phyloP scores from a whole-genome alignment of 92 coral and sea anemone species.

The Porites evermanni region DNA sequence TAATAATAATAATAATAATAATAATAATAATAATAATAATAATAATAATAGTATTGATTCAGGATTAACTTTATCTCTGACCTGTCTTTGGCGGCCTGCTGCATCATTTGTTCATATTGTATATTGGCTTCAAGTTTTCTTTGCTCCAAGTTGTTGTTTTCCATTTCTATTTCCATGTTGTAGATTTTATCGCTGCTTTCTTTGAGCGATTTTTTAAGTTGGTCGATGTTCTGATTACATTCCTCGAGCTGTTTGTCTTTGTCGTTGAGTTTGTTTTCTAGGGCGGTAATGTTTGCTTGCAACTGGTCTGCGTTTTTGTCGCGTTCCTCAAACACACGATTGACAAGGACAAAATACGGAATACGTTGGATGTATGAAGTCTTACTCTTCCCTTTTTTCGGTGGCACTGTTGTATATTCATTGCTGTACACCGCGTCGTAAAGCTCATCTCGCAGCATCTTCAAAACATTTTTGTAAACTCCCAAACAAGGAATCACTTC shows the following conservation, averaged over 20 bases:
- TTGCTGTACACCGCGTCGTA: slow-evolving; percentile 94
- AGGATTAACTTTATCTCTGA: neutral
- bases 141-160: slow-evolving; percentile 70
- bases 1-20: no score
- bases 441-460: slow-evolving; percentile 87
- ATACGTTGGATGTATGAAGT: slow-evolving; percentile 83
- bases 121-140: slow-evolving; percentile 66
- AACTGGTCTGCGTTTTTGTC: slow-evolving; percentile 81
- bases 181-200: slow-evolving; percentile 77
- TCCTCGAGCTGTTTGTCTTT: slow-evolving; percentile 58
- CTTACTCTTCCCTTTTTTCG: slow-evolving; percentile 65
- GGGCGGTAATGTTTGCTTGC: slow-evolving; percentile 62
- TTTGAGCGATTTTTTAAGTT: slow-evolving; percentile 64
- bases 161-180: slow-evolving; percentile 74
- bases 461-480: slow-evolving; percentile 85
- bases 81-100: slow-evolving; percentile 66
- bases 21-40: no score
- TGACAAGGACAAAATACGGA: slow-evolving; percentile 89
- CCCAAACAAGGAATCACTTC: slow-evolving; percentile 88
- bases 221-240: slow-evolving; percentile 47
- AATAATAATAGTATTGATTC: no score
- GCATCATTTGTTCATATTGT: slow-evolving; percentile 71
- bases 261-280: slow-evolving; percentile 56
- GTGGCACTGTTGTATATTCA: slow-evolving; percentile 86
- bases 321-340: slow-evolving; percentile 83